Base-by-base conservation (phyloP, 2,888 invertebrate species). In the Bembecia ichneumoniformis region DNA sequence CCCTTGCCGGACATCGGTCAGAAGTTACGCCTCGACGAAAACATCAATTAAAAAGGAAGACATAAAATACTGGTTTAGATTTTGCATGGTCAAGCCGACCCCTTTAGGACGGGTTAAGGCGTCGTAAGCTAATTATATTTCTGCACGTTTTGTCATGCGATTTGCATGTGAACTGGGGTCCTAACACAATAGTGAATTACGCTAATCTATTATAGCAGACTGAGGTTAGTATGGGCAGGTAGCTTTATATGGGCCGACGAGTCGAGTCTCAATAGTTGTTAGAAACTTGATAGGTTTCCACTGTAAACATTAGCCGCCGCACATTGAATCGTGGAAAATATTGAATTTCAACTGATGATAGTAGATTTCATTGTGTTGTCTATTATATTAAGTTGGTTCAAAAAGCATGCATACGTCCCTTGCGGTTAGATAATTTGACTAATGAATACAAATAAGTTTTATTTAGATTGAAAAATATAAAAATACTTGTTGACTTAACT, bases 91-190 rank as follows among this genome's bases (percentile, higher is more conserved):
- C 77, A 75, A 78, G 71, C 72, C 62, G 74, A 75, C 79, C 79
- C 73, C 61, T 62, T 63, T 63, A 59, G 56, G 17, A 57, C 62
- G 47, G 58, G 60, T 61, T 58, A 59, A 57, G 65, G 68, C 65
- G 70, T 68, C 66, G 68, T 77, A 77, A 81, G 80, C 84, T 86
- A 87, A 87, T 87, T 87, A 87, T 87, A 77, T 82, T 81, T 83
- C 82, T 77, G 79, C 87, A 84, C 86, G 82, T 83, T 82, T 81
- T 78, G 86, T 78, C 71, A 66, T 57, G 54, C 62, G 56, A 82
- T 86, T 84, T 83, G 82, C 83, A 86, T 84, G 74, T 69, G 83
- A 84, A 84, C 82, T 64, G 72, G 67, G 73, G 74, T 64, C 63
- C 58, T 54, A 63, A 63, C 68, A 83, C 78, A 84, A 82, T 81